Conservation (phyloP, 2,113 vertebrate species). For the Prionailurus bengalensis region DNA sequence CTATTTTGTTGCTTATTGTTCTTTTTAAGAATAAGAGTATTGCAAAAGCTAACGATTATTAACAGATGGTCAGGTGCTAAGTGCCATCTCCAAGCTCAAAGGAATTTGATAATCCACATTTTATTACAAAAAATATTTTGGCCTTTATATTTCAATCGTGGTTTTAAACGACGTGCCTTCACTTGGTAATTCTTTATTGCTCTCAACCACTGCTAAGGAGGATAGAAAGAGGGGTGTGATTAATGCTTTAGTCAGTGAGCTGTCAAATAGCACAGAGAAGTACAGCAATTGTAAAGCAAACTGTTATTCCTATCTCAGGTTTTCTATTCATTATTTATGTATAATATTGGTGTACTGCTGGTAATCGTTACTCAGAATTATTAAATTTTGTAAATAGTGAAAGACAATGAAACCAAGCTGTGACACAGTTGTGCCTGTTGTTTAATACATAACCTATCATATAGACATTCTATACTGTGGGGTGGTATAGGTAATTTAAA, state of each 20-base stretch:
- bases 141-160: slow-evolving; percentile 53
- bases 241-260: slow-evolving; percentile 47
- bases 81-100: neutral
- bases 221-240: slow-evolving; percentile 24
- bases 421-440: neutral
- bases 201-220: slow-evolving; percentile 18
- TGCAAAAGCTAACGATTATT: neutral
- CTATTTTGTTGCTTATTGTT: neutral
- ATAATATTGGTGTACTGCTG: neutral
- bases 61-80: neutral
- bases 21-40: neutral
- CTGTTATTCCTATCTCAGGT: neutral
- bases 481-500: neutral
- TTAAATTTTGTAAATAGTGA: neutral
- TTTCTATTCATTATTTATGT: slow-evolving; percentile 43
- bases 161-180: slow-evolving; percentile 31
- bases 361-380: neutral
- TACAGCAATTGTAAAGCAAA: slow-evolving; percentile 43
- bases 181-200: slow-evolving; percentile 52
- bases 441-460: neutral
- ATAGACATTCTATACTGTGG: neutral
- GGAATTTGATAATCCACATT: slow-evolving; percentile 60
- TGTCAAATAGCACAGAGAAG: slow-evolving; percentile 10
- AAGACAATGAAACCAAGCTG: neutral
- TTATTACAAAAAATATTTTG: slow-evolving; percentile 45